phyloP scores from a whole-genome alignment of 2,797 vertebrate species.

The Phoxinus dragarum region DNA sequence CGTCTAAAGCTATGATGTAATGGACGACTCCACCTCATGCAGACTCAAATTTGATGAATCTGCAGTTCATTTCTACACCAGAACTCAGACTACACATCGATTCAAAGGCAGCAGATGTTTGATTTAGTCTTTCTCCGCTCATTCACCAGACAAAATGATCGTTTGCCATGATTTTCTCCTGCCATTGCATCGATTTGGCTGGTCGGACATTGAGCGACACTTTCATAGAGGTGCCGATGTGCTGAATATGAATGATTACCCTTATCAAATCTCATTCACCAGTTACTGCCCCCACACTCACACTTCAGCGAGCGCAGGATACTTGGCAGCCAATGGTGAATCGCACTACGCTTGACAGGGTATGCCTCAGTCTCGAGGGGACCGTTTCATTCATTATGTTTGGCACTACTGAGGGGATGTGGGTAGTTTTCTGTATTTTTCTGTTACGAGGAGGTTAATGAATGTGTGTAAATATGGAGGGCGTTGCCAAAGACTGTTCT shows the following conservation, averaged over 20 bases:
- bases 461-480: not conserved
- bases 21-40: not conserved
- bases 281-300: constrained; percentile 37
- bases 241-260: constrained; percentile 38
- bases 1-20: constrained; percentile 2
- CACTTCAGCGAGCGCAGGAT: constrained; percentile 32
- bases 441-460: not conserved
- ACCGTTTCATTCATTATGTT: constrained; percentile 42
- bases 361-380: constrained; percentile 31
- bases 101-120: constrained; percentile 32
- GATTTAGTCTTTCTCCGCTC: constrained; percentile 17
- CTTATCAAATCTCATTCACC: constrained; percentile 49
- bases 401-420: constrained; percentile 25
- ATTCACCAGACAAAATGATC: not conserved
- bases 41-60: not conserved
- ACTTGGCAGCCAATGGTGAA: constrained; percentile 36
- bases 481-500: not conserved
- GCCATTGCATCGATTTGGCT: constrained; percentile 8
- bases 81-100: not conserved
- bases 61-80: not conserved
- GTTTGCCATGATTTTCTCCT: not conserved
- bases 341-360: constrained; percentile 21
- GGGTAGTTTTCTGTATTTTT: constrained; percentile 30
- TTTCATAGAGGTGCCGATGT: constrained; percentile 4
- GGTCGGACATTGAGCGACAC: not conserved